phyloP scores from a whole-genome alignment of 2,888 invertebrate species.

The Xestoiulus laeticollis region DNA sequence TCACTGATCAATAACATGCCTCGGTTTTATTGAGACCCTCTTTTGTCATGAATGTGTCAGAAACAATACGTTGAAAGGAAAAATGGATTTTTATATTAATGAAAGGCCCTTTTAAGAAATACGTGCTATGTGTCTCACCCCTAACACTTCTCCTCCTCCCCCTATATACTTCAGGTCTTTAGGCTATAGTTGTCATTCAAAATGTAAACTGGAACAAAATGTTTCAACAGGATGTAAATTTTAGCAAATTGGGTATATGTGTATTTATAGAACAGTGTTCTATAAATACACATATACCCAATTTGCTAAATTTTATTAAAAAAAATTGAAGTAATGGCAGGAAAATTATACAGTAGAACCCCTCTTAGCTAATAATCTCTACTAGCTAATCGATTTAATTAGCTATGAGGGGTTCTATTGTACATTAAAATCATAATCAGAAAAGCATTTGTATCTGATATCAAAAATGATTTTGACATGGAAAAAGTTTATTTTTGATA shows the following conservation, averaged over 20 bases:
- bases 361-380: too few relatives aligned
- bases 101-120: conserved; percentile 27
- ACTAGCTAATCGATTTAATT: too few relatives aligned
- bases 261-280: not conserved
- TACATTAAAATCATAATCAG: not conserved
- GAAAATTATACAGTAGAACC: too few relatives aligned
- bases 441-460: not conserved
- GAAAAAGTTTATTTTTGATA: not conserved
- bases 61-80: not conserved
- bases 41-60: conserved; percentile 27
- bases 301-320: too few relatives aligned
- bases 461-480: not conserved
- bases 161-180: not conserved
- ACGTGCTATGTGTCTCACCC: not conserved
- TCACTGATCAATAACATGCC: conserved; percentile 43
- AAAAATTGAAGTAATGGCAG: too few relatives aligned
- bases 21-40: conserved; percentile 23
- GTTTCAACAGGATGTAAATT: not conserved
- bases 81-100: conserved; percentile 34
- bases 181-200: not conserved
- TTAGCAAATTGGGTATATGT: not conserved
- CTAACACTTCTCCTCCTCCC: not conserved
- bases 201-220: too few relatives aligned
- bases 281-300: too few relatives aligned
- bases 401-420: too few relatives aligned